Percentiles rank a stretch among this genome's conserved stretches.
Conservation (phyloP, 1,140 invertebrate genomes). For the Coelopa frigida region DNA sequence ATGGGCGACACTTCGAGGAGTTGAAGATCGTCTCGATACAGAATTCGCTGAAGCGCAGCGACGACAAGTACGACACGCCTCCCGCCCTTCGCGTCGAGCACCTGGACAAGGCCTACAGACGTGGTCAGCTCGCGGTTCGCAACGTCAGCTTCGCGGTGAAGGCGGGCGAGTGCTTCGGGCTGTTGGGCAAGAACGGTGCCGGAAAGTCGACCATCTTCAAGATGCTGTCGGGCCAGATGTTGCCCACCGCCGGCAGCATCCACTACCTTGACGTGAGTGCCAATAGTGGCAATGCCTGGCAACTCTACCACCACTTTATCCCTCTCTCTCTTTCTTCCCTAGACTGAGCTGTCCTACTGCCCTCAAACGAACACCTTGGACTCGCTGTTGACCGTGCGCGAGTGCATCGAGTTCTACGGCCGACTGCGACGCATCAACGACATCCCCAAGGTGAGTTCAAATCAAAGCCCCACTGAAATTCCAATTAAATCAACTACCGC, state of each 20-base stretch:
- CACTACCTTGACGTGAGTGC: constrained; percentile 44
- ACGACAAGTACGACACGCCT: constrained; percentile 11
- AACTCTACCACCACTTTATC: no score
- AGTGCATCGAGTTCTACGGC: constrained; percentile 50
- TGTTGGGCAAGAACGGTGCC: constrained; percentile 67
- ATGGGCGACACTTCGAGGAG: constrained; percentile 26
- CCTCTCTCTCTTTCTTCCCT: constrained; percentile 8
- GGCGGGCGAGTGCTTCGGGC: constrained; percentile 57
- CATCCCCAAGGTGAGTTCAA: constrained; percentile 38
- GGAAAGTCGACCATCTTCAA: constrained; percentile 69
- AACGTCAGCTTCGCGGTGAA: constrained; percentile 38
- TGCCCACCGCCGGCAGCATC: constrained; percentile 48
- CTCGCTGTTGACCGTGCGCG: constrained; percentile 56
- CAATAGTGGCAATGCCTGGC: no score
- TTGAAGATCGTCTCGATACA: constrained; percentile 29
- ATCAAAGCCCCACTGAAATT: no score
- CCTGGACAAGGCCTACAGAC: constrained; percentile 28
- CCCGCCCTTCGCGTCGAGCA: constrained; percentile 34
- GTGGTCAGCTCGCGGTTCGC: constrained; percentile 30
- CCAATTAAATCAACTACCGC: background rate
- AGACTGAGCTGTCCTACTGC: constrained; percentile 58
- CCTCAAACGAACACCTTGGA: constrained; percentile 78
- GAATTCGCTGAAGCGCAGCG: constrained; percentile 17
- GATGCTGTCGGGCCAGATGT: constrained; percentile 61
- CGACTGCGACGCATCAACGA: constrained; percentile 46